Base-by-base conservation (phyloP, 1,140 invertebrate genomes). In the Druon quercuslanigerum region DNA sequence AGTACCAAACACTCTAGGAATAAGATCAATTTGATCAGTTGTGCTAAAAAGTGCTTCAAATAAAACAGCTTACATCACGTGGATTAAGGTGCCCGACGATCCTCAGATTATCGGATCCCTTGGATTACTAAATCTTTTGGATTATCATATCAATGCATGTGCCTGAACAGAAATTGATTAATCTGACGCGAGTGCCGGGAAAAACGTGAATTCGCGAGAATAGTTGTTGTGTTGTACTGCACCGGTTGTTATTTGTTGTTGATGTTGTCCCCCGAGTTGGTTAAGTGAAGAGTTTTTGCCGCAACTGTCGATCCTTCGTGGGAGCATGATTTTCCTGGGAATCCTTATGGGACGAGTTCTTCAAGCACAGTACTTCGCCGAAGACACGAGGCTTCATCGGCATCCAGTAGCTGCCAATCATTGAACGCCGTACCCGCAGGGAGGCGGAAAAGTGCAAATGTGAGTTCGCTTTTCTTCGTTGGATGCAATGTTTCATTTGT, bases 81-180 rank as follows among this genome's bases (percentile, higher is more conserved):
- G 51, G 78, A 76, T 57, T 17, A 57, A n/a, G 20, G 20, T 20
- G 20, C n/a, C 8, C 54, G 20, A n/a, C 8, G 17, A 19, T 3
- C 40, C 40, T 46, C 2, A 46, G 40, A 11, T 46, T 46, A 11
- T 46, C 8, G 54, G 20, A 20, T 20, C 12, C 7, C n/a, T n/a
- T n/a, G 54, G 20, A 20, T 20, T 57, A 20, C n/a, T n/a, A 11
- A 11, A 33, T 71, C 20, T 40, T 71, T 75, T 80, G 81, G 83
- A 86, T 88, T 85, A 85, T 86, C 87, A 83, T 87, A 86, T 86
- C 87, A 81, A 87, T 85, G 84, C 84, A 84, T 76, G 78, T 78
- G 79, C 81, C 79, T 73, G 75, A 60, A n/a, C 73, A 79, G 17
- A 19, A 19, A 19, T 54, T 54, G 52, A 54, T 54, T 54, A 54